These are phyloP conservation scores for Aphrophora alni DNA, from an alignment of 2,888 invertebrate species.

Conservation along the genomic window DNA sequence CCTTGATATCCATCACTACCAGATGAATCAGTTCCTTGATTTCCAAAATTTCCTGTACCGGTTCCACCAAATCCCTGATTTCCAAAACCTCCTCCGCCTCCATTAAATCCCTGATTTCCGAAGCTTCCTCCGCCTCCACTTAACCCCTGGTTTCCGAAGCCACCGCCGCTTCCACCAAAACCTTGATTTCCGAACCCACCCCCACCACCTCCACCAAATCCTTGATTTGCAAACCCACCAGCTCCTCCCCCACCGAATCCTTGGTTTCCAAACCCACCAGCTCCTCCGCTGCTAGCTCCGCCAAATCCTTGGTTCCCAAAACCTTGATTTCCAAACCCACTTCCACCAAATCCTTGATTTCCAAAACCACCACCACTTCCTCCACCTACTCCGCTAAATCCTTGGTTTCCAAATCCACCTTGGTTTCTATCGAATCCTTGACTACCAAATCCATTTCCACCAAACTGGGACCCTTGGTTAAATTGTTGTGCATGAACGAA, in stretches of 20 bases:
- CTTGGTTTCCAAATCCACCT: neutral
- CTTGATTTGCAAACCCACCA: neutral
- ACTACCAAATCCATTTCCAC: neutral
- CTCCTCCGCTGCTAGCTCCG: neutral
- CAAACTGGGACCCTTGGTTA: neutral
- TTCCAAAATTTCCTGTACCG: neutral
- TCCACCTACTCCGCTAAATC: neutral
- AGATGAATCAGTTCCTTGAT: neutral
- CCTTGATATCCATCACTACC: neutral
- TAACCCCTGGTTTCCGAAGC: neutral
- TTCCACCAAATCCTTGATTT: neutral
- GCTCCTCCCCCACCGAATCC: neutral
- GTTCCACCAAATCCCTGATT: neutral
- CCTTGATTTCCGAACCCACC: neutral
- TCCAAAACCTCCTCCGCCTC: neutral
- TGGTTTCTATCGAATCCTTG: neutral
- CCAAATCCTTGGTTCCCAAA: neutral
- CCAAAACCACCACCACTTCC: neutral
- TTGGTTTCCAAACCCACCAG: neutral
- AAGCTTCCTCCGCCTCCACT: neutral
- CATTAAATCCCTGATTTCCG: neutral
- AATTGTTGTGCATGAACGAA: neutral
- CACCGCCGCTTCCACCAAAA: neutral
- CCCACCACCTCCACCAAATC: neutral
- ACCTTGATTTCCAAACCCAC: neutral